phyloP scores from a whole-genome alignment of 2,797 vertebrate genomes.

The Echeneis naucrates region DNA sequence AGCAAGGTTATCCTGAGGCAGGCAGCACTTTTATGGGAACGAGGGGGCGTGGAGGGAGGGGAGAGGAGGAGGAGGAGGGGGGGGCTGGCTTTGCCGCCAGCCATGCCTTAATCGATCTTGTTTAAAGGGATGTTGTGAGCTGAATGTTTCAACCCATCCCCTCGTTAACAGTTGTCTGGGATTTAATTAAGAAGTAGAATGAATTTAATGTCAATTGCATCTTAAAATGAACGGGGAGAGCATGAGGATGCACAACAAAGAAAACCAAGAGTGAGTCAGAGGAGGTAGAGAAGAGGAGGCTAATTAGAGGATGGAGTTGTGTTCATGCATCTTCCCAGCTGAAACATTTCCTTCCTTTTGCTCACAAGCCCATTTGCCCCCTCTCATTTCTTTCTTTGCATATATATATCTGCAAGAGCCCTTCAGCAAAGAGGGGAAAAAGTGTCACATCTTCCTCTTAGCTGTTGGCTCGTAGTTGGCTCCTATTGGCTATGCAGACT shows the following conservation, averaged over 20 bases:
- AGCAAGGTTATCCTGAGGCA: slow-evolving; percentile 83
- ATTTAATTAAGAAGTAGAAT: slow-evolving; percentile 79
- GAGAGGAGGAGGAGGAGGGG: not conserved
- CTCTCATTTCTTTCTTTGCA: slow-evolving; percentile 32
- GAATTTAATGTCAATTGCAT: slow-evolving; percentile 80
- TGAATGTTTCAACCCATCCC: slow-evolving; percentile 80
- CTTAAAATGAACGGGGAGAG: slow-evolving; percentile 61
- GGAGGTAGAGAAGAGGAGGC: slow-evolving; percentile 33
- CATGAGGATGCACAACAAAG: slow-evolving; percentile 60
- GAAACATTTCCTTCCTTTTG: slow-evolving; percentile 65
- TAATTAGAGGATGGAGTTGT: slow-evolving; percentile 73
- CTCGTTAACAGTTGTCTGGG: slow-evolving; percentile 80
- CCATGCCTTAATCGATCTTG: slow-evolving; percentile 77
- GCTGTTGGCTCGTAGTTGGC: slow-evolving; percentile 70
- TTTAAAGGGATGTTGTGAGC: slow-evolving; percentile 77
- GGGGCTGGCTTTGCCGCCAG: slow-evolving; percentile 58
- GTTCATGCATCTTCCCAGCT: slow-evolving; percentile 72
- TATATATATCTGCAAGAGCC: slow-evolving; percentile 60
- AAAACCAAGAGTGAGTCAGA: slow-evolving; percentile 28
- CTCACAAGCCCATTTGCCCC: slow-evolving; percentile 54
- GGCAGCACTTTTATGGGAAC: slow-evolving; percentile 74
- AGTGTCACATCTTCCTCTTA: slow-evolving; percentile 68
- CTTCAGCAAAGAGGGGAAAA: slow-evolving; percentile 38
- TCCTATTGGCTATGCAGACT: slow-evolving; percentile 76
- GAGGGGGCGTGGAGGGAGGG: slow-evolving; percentile 49